Percentiles rank a stretch among this genome's conserved stretches.
These are phyloP conservation scores for Drosophila triauraria DNA, from an alignment of 1,140 invertebrate genomes.

Conservation along the genomic window DNA sequence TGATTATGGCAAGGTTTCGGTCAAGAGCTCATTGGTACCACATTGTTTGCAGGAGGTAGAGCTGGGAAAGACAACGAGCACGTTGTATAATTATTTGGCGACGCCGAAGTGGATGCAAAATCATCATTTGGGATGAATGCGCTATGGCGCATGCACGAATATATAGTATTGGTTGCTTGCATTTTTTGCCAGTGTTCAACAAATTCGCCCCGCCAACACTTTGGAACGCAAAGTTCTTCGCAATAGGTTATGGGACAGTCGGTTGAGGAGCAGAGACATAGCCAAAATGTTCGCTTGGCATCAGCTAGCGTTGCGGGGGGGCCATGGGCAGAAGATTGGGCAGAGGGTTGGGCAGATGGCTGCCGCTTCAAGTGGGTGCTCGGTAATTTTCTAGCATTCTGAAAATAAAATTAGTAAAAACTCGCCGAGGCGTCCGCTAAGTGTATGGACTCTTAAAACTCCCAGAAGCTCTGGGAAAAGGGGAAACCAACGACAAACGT, in stretches of 20 bases:
- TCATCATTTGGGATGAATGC: no score
- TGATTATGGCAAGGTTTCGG: no score
- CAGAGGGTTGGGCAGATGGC: no score
- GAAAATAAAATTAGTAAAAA: constrained; percentile 80
- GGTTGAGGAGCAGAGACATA: background rate
- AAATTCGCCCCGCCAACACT: constrained; percentile 45
- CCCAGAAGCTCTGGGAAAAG: constrained; percentile 31
- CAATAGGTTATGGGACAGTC: constrained; percentile 13
- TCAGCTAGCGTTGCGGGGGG: constrained; percentile 13
- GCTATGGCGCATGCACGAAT: no score
- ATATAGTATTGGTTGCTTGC: background rate
- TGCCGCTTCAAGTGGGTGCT: constrained; percentile 45
- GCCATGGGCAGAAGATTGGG: no score
- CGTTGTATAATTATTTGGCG: no score
- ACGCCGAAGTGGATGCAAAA: no score
- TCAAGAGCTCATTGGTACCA: no score
- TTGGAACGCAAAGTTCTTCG: constrained; percentile 74
- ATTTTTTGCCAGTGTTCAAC: background rate
- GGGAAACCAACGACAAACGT: no score
- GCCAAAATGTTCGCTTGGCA: constrained; percentile 47
- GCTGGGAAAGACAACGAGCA: no score
- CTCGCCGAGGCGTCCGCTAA: constrained; percentile 75
- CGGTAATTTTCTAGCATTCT: constrained; percentile 78
- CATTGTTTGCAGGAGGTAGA: no score
- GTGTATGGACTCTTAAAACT: constrained; percentile 77